phyloP scores from a whole-genome alignment of 1,140 invertebrate species.

The Penaeus japonicus region DNA sequence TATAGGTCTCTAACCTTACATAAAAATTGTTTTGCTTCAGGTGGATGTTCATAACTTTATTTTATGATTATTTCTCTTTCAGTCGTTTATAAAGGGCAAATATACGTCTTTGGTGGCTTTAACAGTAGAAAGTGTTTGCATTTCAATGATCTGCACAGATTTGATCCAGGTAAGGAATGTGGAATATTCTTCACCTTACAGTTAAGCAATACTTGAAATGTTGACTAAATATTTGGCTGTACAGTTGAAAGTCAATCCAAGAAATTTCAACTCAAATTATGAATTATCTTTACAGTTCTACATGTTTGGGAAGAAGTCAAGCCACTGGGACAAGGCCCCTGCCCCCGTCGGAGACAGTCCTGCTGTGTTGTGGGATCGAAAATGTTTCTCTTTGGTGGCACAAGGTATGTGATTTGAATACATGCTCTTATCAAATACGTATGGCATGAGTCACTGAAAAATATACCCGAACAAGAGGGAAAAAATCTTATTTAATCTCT shows the following conservation, averaged over 20 bases:
- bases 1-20: too few species aligned
- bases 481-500: conserved; percentile 14
- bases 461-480: conserved; percentile 20
- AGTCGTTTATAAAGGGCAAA: conserved; percentile 78
- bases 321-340: conserved; percentile 37
- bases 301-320: conserved; percentile 29
- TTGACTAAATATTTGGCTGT: neutral
- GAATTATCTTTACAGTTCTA: neutral
- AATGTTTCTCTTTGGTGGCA: conserved; percentile 51
- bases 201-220: neutral
- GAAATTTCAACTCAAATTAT: neutral
- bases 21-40: too few species aligned
- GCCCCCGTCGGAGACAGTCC: conserved; percentile 41
- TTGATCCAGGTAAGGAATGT: conserved; percentile 67
- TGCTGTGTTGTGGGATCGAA: conserved; percentile 39
- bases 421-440: neutral
- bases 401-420: conserved; percentile 26
- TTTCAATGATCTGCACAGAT: conserved; percentile 83
- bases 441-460: too few species aligned
- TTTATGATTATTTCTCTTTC: conserved; percentile 62
- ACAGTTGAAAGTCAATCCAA: neutral
- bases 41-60: too few species aligned
- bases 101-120: conserved; percentile 90
- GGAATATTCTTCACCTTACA: too few species aligned
- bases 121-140: conserved; percentile 78